Percentiles rank a stretch among this genome's conserved stretches.
These are phyloP conservation scores for Euleptes europaea DNA, from an alignment of 2,113 vertebrate genomes.

Conservation along the genomic window DNA sequence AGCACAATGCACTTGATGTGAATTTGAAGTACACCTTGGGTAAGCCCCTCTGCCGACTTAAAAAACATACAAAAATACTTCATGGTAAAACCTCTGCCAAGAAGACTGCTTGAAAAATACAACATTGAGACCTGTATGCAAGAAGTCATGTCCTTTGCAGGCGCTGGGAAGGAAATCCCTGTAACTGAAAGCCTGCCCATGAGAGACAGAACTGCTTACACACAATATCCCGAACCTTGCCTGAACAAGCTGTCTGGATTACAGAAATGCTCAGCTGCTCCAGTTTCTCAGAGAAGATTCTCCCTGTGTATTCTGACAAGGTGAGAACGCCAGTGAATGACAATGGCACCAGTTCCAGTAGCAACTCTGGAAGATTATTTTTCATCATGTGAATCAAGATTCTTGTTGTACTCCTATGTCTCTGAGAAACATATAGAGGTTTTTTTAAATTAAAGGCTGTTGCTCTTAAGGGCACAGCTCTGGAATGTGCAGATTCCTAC, in stretches of 20 bases:
- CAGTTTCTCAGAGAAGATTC: not conserved
- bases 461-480: conserved; percentile 29
- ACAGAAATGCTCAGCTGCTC: not conserved
- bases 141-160: not conserved
- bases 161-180: not conserved
- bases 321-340: conserved; percentile 15
- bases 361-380: conserved; percentile 36
- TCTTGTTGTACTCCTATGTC: not conserved
- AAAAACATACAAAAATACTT: not conserved
- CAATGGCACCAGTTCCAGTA: not conserved
- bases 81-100: not conserved
- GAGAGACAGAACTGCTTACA: conserved; percentile 20
- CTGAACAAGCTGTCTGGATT: conserved; percentile 8
- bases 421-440: conserved; percentile 21
- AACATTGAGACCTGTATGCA: not conserved
- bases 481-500: too few relatives aligned
- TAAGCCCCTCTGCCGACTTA: not conserved
- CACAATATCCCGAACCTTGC: not conserved
- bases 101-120: fast-evolving
- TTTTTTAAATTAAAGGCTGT: conserved; percentile 21
- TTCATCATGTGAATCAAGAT: conserved; percentile 45
- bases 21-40: not conserved
- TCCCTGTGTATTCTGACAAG: not conserved
- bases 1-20: not conserved
- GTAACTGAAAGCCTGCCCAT: not conserved